phyloP scores from a whole-genome alignment of 2,113 vertebrate genomes.

The Heterotilapia buettikoferi region DNA sequence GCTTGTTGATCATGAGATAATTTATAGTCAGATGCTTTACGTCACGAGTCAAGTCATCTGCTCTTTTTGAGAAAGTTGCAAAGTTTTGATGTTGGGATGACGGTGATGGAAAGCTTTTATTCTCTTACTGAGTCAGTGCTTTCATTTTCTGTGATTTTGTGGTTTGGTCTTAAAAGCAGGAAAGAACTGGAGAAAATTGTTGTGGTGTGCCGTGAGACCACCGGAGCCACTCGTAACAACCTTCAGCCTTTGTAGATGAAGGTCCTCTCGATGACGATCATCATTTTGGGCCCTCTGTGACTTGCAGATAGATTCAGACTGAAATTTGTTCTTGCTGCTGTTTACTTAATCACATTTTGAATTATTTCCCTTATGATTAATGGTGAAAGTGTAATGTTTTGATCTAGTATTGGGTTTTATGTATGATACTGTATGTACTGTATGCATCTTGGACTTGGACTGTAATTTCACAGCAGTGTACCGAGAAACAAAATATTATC shows the following conservation, averaged over 20 bases:
- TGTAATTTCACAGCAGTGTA: neutral
- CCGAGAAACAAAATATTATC: neutral
- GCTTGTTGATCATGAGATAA: neutral
- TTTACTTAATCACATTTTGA: neutral
- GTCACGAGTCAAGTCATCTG: accelerated
- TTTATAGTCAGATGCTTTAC: neutral
- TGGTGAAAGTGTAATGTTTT: neutral
- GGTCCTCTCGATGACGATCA: neutral
- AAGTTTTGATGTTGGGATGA: neutral
- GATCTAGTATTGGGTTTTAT: neutral
- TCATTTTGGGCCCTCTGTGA: neutral
- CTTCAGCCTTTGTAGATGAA: neutral
- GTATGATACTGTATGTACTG: neutral
- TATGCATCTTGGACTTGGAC: neutral
- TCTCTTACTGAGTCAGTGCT: neutral
- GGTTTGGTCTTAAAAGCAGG: neutral
- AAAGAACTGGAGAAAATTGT: neutral
- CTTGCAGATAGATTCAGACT: neutral
- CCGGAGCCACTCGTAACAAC: neutral
- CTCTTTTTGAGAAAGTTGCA: neutral
- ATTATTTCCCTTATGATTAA: neutral
- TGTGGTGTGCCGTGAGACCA: neutral
- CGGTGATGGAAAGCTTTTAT: neutral
- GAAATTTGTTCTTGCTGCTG: neutral
- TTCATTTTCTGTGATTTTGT: neutral